These are phyloP conservation scores for Ochropleura plecta DNA, from an alignment of 2,888 invertebrate species.

Conservation along the genomic window DNA sequence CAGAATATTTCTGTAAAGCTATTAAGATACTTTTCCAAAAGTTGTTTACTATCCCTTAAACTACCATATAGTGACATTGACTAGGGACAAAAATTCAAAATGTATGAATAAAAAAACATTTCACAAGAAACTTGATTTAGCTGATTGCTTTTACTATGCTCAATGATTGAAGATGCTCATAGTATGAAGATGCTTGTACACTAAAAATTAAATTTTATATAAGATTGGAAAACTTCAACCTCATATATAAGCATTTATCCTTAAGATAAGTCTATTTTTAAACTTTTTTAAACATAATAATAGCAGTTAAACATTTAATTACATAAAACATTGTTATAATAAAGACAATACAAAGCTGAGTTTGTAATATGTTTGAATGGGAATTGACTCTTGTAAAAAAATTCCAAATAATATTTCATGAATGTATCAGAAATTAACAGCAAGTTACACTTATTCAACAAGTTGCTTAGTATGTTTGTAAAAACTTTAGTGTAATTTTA, in stretches of 20 bases:
- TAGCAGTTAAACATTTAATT: neutral
- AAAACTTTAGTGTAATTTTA: neutral
- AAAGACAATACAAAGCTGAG: conserved; percentile 25
- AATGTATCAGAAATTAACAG: neutral
- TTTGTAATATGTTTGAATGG: conserved; percentile 1
- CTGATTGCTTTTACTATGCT: neutral
- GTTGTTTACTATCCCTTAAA: neutral
- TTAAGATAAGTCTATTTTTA: neutral
- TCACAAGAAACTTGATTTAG: neutral
- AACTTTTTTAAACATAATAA: neutral
- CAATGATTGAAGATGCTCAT: conserved; percentile 14
- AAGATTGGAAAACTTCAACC: neutral
- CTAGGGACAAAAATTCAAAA: neutral
- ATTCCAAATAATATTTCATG: neutral
- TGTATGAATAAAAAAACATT: neutral
- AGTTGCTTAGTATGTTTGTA: neutral
- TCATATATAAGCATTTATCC: neutral
- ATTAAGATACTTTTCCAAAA: neutral
- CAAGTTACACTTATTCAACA: neutral
- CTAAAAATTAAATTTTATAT: neutral
- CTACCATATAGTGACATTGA: neutral
- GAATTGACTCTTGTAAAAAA: neutral
- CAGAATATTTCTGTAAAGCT: neutral
- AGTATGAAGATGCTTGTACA: conserved; percentile 10
- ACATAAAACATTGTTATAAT: neutral